phyloP scores from a whole-genome alignment of 2,797 vertebrate species.

The Borostomias antarcticus region DNA sequence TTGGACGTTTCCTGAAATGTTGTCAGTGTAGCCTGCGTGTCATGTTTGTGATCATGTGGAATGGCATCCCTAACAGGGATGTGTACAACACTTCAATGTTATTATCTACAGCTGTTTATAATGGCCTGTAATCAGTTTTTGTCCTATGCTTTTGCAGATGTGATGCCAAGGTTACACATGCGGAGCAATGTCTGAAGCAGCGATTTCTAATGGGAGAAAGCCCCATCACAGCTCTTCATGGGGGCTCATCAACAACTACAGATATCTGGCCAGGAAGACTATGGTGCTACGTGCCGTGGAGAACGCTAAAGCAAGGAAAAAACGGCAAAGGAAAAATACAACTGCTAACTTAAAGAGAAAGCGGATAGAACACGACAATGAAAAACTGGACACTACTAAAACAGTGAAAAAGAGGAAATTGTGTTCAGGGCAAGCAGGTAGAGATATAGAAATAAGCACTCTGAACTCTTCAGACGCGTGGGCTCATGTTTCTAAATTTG shows the following conservation, averaged over 20 bases:
- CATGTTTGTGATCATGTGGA: no score
- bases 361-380: neutral
- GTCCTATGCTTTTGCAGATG: constrained; percentile 2
- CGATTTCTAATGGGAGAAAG: constrained; percentile 21
- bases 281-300: constrained; percentile 35
- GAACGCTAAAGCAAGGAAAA: constrained; percentile 30
- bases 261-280: constrained; percentile 41
- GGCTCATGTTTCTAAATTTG: neutral
- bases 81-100: no score
- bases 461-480: constrained; percentile 9
- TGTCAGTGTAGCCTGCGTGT: no score
- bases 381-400: constrained; percentile 7
- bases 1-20: no score
- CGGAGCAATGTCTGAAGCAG: constrained; percentile 33
- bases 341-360: constrained; percentile 36
- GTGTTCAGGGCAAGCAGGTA: accelerated
- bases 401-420: constrained; percentile 27
- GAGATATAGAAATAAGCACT: neutral
- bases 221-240: constrained; percentile 6
- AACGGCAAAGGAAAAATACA: constrained; percentile 13
- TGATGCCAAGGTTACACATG: neutral
- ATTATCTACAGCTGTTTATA: no score
- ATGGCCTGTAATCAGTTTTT: neutral
- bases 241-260: constrained; percentile 42
- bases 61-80: no score